phyloP scores from a whole-genome alignment of 2,888 invertebrate species.

The Homarus gammarus region DNA sequence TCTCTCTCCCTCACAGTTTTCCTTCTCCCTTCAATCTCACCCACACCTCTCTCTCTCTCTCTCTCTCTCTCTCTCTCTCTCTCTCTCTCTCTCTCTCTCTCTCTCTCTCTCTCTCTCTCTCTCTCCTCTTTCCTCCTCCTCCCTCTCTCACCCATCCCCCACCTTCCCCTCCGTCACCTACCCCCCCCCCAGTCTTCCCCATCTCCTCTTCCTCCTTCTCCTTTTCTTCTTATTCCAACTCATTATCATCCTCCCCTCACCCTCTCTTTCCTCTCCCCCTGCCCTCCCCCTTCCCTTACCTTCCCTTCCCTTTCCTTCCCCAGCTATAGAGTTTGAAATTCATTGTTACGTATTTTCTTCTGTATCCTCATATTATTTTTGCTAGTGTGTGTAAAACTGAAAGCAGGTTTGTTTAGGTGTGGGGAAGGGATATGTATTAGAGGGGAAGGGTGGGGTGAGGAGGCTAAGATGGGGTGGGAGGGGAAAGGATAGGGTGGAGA shows the following conservation, averaged over 20 bases:
- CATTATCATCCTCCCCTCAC: background rate
- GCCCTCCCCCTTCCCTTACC: background rate
- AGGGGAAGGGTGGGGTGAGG: background rate
- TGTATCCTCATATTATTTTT: too few relatives aligned
- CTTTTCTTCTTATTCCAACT: background rate
- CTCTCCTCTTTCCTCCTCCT: too few relatives aligned
- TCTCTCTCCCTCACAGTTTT: background rate
- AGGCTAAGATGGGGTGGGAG: background rate
- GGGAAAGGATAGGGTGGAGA: background rate
- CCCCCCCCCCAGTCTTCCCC: too few relatives aligned
- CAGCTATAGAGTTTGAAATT: too few relatives aligned
- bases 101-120: too few relatives aligned
- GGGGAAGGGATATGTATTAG: background rate
- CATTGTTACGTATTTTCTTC: too few relatives aligned
- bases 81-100: background rate
- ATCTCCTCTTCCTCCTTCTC: background rate
- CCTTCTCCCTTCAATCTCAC: background rate
- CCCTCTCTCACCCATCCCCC: too few relatives aligned
- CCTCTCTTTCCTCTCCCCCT: background rate
- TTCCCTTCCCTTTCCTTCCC: background rate
- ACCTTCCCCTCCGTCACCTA: too few relatives aligned
- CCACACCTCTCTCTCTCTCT: background rate
- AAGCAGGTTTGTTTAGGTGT: background rate
- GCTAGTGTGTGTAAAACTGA: background rate
- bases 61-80: background rate